Percentiles rank a stretch among this genome's conserved stretches.
These are phyloP conservation scores for Tapirus indicus DNA, from an alignment of 2,797 vertebrate species.

Conservation along the genomic window DNA sequence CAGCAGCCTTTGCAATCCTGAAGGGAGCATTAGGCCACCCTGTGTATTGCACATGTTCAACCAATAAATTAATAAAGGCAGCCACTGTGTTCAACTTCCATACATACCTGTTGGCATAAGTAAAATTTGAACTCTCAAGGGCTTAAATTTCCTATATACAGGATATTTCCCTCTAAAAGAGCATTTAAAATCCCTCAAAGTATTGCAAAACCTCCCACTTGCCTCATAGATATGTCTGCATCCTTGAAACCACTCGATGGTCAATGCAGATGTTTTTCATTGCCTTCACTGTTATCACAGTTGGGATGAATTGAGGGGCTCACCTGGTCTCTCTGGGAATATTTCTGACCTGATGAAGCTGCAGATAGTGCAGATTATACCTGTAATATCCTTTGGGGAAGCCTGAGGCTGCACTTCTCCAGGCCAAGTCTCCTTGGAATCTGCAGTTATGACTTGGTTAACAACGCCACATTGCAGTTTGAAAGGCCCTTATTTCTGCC, in stretches of 20 bases:
- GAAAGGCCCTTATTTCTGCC: not conserved
- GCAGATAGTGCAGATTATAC: not conserved
- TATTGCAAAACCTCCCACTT: not conserved
- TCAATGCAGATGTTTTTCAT: not conserved
- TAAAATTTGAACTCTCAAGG: not conserved
- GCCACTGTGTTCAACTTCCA: not conserved
- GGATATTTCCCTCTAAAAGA: not conserved
- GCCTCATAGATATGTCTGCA: not conserved
- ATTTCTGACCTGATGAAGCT: conserved; percentile 22
- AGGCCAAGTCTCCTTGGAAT: not conserved
- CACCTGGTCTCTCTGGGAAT: not conserved
- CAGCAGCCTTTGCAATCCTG: not conserved
- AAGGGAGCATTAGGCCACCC: not conserved
- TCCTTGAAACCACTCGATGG: not conserved
- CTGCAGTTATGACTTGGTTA: not conserved
- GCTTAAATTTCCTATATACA: not conserved
- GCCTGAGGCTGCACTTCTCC: not conserved
- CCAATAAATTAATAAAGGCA: not conserved
- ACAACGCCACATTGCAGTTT: not conserved
- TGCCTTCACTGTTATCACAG: not conserved
- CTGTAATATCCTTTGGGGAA: conserved; percentile 33
- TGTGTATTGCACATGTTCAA: not conserved
- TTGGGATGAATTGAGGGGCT: not conserved
- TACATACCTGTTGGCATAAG: not conserved
- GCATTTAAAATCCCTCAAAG: not conserved